Evolutionary conservation across 2,113 vertebrate species (phyloP).

Genomic region (Prinia subflava): DNA sequence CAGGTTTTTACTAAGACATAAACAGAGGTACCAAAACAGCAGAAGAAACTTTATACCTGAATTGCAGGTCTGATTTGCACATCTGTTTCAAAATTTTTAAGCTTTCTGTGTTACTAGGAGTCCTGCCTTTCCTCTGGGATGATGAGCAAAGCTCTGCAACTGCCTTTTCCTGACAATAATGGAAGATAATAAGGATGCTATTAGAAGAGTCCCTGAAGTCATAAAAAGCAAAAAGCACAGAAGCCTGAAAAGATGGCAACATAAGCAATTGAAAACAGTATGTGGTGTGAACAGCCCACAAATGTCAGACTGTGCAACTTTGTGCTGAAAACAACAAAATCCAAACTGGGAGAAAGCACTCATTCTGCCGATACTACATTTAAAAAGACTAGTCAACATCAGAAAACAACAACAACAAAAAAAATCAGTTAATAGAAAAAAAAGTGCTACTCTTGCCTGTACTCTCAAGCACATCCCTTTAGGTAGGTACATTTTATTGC

Average conservation of each 20-base stretch:
- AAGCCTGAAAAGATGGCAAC: slow-evolving; percentile 24
- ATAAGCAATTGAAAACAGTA: slow-evolving; percentile 51
- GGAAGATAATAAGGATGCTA: slow-evolving; percentile 26
- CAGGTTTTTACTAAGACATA: neutral
- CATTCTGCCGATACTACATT: neutral
- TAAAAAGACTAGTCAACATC: neutral
- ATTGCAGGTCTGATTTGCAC: neutral
- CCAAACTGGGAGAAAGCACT: neutral
- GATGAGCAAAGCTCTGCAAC: neutral
- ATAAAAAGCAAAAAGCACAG: slow-evolving; percentile 50
- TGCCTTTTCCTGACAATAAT: neutral
- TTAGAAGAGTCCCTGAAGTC: slow-evolving; percentile 36
- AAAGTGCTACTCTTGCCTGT: neutral
- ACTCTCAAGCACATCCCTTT: neutral
- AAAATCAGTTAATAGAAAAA: neutral
- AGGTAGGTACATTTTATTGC: neutral
- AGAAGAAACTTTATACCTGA: neutral
- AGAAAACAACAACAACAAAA: neutral
- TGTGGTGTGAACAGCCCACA: neutral
- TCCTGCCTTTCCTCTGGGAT: neutral
- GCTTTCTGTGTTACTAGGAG: neutral
- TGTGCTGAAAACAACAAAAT: neutral
- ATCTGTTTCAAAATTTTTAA: neutral
- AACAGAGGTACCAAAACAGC: neutral
- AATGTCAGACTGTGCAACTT: slow-evolving; percentile 13